Evolutionary conservation across 1,140 invertebrate genomes (phyloP), one percentile per base, ranked within the genome.

Genomic region (Wiebesia pumilae): DNA sequence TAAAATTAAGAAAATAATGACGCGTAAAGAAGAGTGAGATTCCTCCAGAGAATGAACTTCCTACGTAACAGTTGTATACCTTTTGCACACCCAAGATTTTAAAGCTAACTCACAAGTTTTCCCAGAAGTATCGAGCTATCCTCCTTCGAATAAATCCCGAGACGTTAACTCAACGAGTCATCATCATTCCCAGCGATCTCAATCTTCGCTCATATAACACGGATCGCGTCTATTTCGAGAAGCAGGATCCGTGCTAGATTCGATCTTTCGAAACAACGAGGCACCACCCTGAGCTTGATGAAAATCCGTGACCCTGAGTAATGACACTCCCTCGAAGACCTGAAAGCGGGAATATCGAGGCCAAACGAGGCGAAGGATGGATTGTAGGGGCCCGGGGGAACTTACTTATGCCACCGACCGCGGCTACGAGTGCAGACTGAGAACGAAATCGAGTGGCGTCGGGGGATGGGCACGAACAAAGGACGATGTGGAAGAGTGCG

Each of bases 221-320:
- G 58, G 19, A 3, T 62, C 58, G 58, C 16, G 16, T 3, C 58
- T 62, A n/a, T n/a, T n/a, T n/a, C 58, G 16, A 4, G n/a, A 67
- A 30, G 21, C 62, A 6, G 27, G 62, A 3, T 12, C 24, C 51
- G 51, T 54, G 51, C 51, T 54, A 54, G 58, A 71, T 33, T 71
- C 69, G 69, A 71, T 71, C 1, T 30, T 38, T 71, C 69, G 30
- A 38, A 27, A 24, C 24, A 62, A 62, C 24, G 24, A 4, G 10
- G 4, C 58, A 27, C 24, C 58, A 2, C 51, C 7, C 2, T 2
- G 51, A 16, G 65, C 7, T 35, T 16, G 69, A 71, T 71, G 69
- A 38, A 71, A 71, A 71, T 35, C 69, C 69, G 69, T 38, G 33
- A 71, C 69, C 69, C 69, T 69, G 65, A 35, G 65, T 35, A 69